A percentile compares a stretch with the other conserved stretches of the same genome.
These are phyloP conservation scores for Drosophila paulistorum DNA, from an alignment of 1,140 invertebrate genomes.

Conservation along the genomic window DNA sequence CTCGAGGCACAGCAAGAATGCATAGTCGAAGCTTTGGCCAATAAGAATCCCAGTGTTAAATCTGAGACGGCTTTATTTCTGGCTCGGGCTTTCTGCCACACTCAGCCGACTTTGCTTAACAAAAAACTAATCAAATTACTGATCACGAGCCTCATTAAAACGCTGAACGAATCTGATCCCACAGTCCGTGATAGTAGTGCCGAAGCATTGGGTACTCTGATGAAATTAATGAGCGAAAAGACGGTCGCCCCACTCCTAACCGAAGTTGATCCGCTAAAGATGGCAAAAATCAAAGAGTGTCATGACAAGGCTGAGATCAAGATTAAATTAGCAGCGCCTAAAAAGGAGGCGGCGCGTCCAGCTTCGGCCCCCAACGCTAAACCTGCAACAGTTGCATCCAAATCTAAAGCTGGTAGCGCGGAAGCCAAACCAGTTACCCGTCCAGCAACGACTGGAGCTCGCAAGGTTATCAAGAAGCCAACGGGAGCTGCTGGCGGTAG, in stretches of 20 bases:
- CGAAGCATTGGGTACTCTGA: conserved; percentile 96
- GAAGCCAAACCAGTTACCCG: conserved; percentile 85
- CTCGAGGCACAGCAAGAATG: conserved; percentile 96
- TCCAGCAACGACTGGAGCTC: conserved; percentile 83
- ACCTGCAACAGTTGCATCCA: conserved; percentile 75
- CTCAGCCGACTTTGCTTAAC: conserved; percentile 91
- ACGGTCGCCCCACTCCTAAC: conserved; percentile 92
- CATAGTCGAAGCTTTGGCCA: conserved; percentile 91
- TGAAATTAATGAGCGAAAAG: conserved; percentile 97
- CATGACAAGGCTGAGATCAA: conserved; percentile 95
- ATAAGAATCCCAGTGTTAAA: conserved; percentile 98
- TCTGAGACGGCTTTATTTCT: conserved; percentile 96
- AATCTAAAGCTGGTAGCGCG: conserved; percentile 84
- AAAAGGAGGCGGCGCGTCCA: conserved; percentile 87
- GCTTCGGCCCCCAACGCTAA: conserved; percentile 83
- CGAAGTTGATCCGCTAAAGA: conserved; percentile 95
- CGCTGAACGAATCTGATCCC: conserved; percentile 91
- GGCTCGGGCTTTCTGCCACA: conserved; percentile 91
- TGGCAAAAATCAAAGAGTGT: conserved; percentile 97
- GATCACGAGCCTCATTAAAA: conserved; percentile 91
- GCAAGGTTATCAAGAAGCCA: conserved; percentile 62
- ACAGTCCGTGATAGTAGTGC: conserved; percentile 92
- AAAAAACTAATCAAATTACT: conserved; percentile 97
- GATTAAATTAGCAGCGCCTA: conserved; percentile 86
- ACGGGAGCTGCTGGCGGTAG: conserved; percentile 27